Evolutionary conservation across 1,140 invertebrate species (phyloP).

Genomic region (Zaprionus kolodkinae): DNA sequence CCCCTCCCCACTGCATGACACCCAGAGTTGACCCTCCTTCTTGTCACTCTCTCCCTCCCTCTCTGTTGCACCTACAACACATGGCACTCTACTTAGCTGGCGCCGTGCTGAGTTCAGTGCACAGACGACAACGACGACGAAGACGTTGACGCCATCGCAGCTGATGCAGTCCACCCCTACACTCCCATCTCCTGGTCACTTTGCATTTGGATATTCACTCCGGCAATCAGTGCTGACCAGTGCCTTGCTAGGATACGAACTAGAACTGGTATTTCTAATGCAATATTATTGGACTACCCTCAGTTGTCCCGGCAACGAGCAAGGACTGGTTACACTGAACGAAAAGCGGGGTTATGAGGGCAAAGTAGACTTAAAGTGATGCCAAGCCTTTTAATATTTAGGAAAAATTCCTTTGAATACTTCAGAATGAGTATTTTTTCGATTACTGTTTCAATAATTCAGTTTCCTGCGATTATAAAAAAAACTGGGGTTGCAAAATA

Average conservation of each 20-base stretch:
- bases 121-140: conserved; percentile 49
- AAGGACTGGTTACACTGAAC: not conserved
- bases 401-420: not conserved
- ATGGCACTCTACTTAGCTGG: conserved; percentile 67
- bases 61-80: conserved; percentile 26
- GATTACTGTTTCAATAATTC: too few relatives aligned
- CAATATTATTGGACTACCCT: conserved; percentile 31
- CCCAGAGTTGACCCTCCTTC: conserved; percentile 1
- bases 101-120: conserved; percentile 61
- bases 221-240: conserved; percentile 58
- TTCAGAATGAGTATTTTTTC: too few relatives aligned
- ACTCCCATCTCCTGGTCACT: conserved; percentile 14
- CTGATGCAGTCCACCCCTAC: conserved; percentile 26
- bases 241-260: not conserved
- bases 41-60: not conserved
- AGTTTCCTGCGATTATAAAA: too few relatives aligned
- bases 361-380: not conserved
- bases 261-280: conserved; percentile 25
- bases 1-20: conserved; percentile 22
- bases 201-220: conserved; percentile 47
- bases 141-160: not conserved
- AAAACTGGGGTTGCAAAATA: too few relatives aligned
- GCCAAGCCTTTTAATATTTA: not conserved
- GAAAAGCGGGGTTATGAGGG: not conserved
- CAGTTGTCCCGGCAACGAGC: conserved; percentile 7